Base-by-base conservation (phyloP, 2,797 vertebrate species). In the Syndactyla subalaris region DNA sequence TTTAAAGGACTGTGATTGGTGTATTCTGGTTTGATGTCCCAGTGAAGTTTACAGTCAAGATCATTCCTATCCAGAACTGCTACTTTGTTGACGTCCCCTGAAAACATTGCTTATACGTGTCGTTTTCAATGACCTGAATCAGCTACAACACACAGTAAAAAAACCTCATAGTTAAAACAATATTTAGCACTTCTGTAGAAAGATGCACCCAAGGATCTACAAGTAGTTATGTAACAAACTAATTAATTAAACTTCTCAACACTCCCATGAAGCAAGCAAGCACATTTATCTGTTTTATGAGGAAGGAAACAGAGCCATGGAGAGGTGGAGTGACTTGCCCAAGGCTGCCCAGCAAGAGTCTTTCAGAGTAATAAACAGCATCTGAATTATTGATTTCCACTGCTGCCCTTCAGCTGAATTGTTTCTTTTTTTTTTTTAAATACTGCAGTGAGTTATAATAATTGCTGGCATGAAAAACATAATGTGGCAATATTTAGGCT, bases 211-310 rank as follows among this genome's bases (percentile, higher is more conserved):
- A 59, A 91, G 48, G 39, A 94, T 91, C 87, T 92, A 70, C 62
- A 70, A 95, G 46, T 24, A 84, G 73, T 91, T 89, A 91, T 57
- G 81, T 93, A 95, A 88, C 55, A 10, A 85, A 89, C 75, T 78
- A 93, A 95, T 89, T 78, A 55, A 89, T 88, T 96, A 79, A 89
- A 88, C 79, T 82, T 96, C 89, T 95, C 96, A 96, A 89, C 95
- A 78, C 66, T 55, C 58, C 49, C 13, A 46, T 77, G 88, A 96
- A 87, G 86, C 49, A 78, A 92, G n/a, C 45, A 43, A 92, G 75
- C n/a, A 55, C 9, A 95, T 92, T 89, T 79, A 94, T 95, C 91
- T 91, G 34, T 82, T 94, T 94, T 93, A 94, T 30, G 89, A 77
- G 86, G 57, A 87, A 85, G 61, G 63, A 91, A 95, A 70, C 41